These are phyloP conservation scores for Micoletzkya japonica DNA, from an alignment of 2,888 invertebrate species.

Conservation along the genomic window DNA sequence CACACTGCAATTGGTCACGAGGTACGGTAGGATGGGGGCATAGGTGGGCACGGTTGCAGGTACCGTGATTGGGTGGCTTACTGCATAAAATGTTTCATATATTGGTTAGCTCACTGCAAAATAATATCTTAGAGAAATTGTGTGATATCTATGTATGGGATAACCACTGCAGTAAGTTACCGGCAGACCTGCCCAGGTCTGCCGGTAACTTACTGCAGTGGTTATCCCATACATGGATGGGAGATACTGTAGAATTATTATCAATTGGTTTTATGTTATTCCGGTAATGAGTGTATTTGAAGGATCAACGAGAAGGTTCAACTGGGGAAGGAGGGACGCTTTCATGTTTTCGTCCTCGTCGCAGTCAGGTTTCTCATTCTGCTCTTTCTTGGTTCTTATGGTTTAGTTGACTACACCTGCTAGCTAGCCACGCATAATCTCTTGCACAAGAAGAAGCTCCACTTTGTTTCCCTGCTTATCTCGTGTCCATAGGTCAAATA, in stretches of 20 bases:
- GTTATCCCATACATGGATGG: neutral
- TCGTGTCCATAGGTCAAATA: no score
- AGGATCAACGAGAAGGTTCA: constrained; percentile 83
- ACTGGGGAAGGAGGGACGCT: constrained; percentile 96
- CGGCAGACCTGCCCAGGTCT: neutral
- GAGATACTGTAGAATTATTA: constrained; percentile 4
- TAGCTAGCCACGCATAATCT: no score
- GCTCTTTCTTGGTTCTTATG: neutral
- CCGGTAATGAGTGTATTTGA: no score
- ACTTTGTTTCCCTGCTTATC: neutral
- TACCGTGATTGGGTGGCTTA: no score
- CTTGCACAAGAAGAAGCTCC: no score
- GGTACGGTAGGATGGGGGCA: no score
- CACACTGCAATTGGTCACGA: constrained; percentile 5
- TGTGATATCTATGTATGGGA: no score
- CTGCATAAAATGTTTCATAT: no score
- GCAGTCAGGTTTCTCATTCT: constrained; percentile 76
- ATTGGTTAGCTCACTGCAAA: no score
- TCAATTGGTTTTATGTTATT: constrained; percentile 13
- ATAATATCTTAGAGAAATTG: no score
- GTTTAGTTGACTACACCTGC: constrained; percentile 15
- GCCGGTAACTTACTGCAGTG: neutral
- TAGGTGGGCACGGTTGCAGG: no score
- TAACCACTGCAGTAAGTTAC: neutral
- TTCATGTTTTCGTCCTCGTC: constrained; percentile 92